phyloP scores from a whole-genome alignment of 2,888 invertebrate genomes.

The Helobdella robusta region DNA sequence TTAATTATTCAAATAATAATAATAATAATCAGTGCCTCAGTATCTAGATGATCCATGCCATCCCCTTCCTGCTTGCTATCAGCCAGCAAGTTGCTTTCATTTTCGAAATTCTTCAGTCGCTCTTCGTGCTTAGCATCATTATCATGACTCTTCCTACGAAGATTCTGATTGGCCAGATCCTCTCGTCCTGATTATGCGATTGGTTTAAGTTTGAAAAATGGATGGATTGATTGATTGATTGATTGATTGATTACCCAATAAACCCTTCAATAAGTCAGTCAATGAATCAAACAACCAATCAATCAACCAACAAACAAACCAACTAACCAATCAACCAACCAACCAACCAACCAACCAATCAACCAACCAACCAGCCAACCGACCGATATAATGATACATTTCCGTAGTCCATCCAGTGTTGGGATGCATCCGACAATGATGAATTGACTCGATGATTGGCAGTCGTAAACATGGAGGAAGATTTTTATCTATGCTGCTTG shows the following conservation, averaged over 20 bases:
- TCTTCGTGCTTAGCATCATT: constrained; percentile 4
- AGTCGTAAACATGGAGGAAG: constrained; percentile 65
- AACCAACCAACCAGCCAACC: constrained; percentile 3
- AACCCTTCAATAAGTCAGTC: too few species aligned
- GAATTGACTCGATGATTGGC: constrained; percentile 61
- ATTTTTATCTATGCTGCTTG: constrained; percentile 50
- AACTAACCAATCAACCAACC: too few species aligned
- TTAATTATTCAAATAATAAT: neutral
- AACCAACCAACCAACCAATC: too few species aligned
- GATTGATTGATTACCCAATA: too few species aligned
- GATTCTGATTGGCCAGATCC: constrained; percentile 41
- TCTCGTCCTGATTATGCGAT: constrained; percentile 41
- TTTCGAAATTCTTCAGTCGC: constrained; percentile 5
- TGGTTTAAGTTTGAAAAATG: too few species aligned
- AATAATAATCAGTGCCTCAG: constrained; percentile 39
- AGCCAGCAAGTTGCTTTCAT: neutral
- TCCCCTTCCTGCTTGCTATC: constrained; percentile 55
- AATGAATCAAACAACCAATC: too few species aligned
- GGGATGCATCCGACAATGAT: constrained; percentile 62
- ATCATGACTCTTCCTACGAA: constrained; percentile 15
- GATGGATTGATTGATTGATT: constrained; percentile 50
- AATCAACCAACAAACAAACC: too few species aligned
- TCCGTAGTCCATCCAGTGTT: constrained; percentile 64
- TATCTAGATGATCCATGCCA: constrained; percentile 59
- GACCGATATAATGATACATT: constrained; percentile 62